Evolutionary conservation across 2,888 invertebrate genomes (phyloP), one percentile per base, ranked within the genome.

Genomic region (Andrena marginata): DNA sequence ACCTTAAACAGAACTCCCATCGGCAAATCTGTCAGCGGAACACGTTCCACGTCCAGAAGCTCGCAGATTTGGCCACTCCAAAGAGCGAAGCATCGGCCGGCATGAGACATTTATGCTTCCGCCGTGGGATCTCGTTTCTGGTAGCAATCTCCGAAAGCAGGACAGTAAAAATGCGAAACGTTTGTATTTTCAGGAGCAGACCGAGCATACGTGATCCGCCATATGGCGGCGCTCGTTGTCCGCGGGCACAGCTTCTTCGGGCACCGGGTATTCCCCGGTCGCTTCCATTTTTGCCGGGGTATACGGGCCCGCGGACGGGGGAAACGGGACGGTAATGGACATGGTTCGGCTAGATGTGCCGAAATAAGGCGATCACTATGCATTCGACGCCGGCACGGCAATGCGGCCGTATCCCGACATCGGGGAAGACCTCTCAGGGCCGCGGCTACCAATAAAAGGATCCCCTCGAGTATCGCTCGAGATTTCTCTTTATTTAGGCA

Each of bases 291-390:
- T 60, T 74, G 56, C 74, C 59, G 0, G 56, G 48, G n/a, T 26
- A 59, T 42, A 31, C 56, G 35, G 20, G n/a, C 13, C 20, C 26
- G 33, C 33, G 49, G 54, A 20, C 29, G 20, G 42, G 4, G 56
- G 60, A 64, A 71, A 59, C n/a, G 72, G 56, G 62, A 63, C 42
- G 49, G 79, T 76, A 87, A 85, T 77, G 82, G 75, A 83, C 56
- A 67, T 72, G 71, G 75, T 83, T 70, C 49, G 78, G 74, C 59
- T 71, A 31, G 54, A 56, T 51, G 26, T 20, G 56, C 35, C 86
- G 85, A 91, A 91, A 90, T 90, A 88, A 91, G 91, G 88, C 89
- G 83, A 91, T 92, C 91, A 88, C 91, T 91, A 90, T 92, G 92
- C 92, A 90, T 91, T 90, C 89, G 86, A 87, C 85, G 86, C 80